Base-by-base conservation (phyloP, 2,113 vertebrate species). In the Xiphophorus couchianus region DNA sequence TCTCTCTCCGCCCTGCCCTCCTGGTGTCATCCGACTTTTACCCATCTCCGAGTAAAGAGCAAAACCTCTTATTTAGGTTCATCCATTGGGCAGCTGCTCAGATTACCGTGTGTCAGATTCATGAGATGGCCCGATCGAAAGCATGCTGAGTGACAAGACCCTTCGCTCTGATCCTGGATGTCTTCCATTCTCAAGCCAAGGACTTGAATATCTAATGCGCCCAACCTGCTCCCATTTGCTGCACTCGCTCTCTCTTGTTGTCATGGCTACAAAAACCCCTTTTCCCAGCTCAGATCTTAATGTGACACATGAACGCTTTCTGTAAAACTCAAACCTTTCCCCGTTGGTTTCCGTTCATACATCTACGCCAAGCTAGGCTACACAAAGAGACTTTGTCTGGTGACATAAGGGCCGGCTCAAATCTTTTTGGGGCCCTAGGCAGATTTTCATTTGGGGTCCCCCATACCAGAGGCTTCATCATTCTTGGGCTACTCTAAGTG, bases 241-340 rank as follows among this genome's bases (percentile, higher is more conserved):
- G 82, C 82, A 74, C 83, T 85, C 7, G 15, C 69, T 88, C 81
- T 76, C 6, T 62, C 88, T 81, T 76, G 89, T 91, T 89, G 88
- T 89, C 90, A 92, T 91, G 89, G 92, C 86, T 90, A 91, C 90
- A 81, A 84, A 85, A 66, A 66, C 69, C 88, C 67, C 65, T 76
- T 67, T 76, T 54, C n/a, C 62, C 73, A 68, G 74, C 74, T 71
- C 35, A 19, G 62, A 73, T 82, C 68, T 48, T 35, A 83, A 79
- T 73, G 84, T 68, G 48, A 80, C 84, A 85, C 76, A 37, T 30
- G n/a, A 73, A 61, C 42, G 54, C 71, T 75, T 79, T 80, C 74
- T 31, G 29, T 62, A 71, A 83, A 83, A 85, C 77, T 78, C 79
- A 29, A 75, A 73, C 71, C 68, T 74, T 83, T 76, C 62, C 65